phyloP scores from a whole-genome alignment of 35 echinoderm and acorn worm species.

The Lytechinus pictus region DNA sequence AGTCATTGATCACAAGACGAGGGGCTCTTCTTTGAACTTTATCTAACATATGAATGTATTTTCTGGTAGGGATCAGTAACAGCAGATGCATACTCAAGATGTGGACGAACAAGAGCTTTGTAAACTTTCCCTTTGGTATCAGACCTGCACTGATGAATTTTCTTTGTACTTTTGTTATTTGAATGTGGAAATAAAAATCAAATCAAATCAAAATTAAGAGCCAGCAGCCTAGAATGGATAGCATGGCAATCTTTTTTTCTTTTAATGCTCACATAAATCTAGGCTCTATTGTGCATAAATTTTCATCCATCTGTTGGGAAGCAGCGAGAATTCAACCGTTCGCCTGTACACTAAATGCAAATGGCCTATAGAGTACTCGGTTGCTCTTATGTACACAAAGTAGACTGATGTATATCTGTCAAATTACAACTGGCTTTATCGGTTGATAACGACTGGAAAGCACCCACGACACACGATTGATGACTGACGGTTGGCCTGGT shows the following conservation, averaged over 20 bases:
- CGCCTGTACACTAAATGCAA: background rate
- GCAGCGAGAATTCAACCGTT: background rate
- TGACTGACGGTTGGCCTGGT: background rate
- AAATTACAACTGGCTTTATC: constrained; percentile 10
- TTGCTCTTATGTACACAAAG: background rate
- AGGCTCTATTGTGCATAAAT: background rate
- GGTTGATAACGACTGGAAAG: background rate
- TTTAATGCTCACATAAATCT: background rate
- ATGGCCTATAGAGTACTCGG: background rate
- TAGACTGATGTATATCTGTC: background rate
- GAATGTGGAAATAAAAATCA: no score
- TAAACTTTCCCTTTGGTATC: no score
- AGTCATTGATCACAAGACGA: no score
- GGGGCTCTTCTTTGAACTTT: no score
- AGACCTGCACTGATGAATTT: no score
- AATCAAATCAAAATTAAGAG: no score
- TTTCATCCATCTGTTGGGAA: background rate
- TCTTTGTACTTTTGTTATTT: no score
- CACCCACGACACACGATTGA: background rate
- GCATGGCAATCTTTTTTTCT: background rate
- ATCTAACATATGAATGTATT: no score
- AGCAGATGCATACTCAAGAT: no score
- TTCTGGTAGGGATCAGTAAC: no score
- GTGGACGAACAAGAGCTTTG: no score
- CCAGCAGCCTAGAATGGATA: background rate